Percentiles rank a stretch among this genome's conserved stretches.
Evolutionary conservation across 2,113 vertebrate genomes (phyloP).

Genomic region (Todiramphus chloris): DNA sequence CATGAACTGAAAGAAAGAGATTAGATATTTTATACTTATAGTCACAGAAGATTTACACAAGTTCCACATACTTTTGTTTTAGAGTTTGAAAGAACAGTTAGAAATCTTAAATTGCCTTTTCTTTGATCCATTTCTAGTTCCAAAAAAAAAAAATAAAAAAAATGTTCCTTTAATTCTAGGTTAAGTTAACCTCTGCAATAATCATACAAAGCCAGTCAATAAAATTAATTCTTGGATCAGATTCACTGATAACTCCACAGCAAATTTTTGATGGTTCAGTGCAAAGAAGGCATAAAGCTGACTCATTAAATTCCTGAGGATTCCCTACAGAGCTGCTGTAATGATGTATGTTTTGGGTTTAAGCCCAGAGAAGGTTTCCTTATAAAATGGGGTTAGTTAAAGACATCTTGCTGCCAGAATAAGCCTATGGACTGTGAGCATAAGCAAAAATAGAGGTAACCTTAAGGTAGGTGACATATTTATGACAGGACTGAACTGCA

Average conservation of each 20-base stretch:
- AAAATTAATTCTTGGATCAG: slow-evolving; percentile 4
- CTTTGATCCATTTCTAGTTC: neutral
- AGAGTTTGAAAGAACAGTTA: neutral
- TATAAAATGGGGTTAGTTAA: neutral
- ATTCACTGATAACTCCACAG: neutral
- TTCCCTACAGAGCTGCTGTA: neutral
- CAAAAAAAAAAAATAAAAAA: neutral
- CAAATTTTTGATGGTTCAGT: neutral
- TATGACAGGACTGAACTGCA: neutral
- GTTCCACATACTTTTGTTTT: neutral
- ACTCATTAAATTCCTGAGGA: neutral
- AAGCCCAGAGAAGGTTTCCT: neutral
- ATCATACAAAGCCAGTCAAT: neutral
- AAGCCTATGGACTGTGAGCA: neutral
- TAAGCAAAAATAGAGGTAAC: neutral
- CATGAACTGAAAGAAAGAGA: neutral
- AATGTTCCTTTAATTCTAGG: neutral
- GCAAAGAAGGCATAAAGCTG: slow-evolving; percentile 11
- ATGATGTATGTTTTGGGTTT: slow-evolving; percentile 21
- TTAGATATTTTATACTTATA: neutral
- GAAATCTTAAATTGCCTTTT: neutral
- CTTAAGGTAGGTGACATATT: neutral
- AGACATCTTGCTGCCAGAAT: neutral
- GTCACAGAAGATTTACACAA: neutral
- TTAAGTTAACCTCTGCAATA: neutral